Percentiles rank a stretch among this genome's conserved stretches.
These are phyloP conservation scores for Eristalis pertinax DNA, from an alignment of 2,888 invertebrate species.

Conservation along the genomic window DNA sequence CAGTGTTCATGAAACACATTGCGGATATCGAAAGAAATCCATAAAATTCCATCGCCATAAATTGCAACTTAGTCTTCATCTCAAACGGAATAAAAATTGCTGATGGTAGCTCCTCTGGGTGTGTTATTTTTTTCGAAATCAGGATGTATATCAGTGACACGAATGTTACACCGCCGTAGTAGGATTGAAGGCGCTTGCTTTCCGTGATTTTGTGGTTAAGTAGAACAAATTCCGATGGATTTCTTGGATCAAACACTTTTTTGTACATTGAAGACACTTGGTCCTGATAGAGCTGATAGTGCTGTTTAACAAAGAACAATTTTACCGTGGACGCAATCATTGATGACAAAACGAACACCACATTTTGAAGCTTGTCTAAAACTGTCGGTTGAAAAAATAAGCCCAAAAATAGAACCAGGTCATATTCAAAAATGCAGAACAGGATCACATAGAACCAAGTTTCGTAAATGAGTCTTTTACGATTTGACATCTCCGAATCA, in stretches of 20 bases:
- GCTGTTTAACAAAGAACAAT: neutral
- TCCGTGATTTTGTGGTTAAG: neutral
- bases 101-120: neutral
- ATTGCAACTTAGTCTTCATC: neutral
- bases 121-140: neutral
- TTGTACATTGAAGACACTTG: neutral
- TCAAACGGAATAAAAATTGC: neutral
- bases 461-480: neutral
- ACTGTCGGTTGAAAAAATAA: neutral
- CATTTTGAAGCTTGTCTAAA: neutral
- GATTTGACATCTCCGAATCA: neutral
- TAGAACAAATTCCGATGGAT: neutral
- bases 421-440: neutral
- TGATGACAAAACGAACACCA: neutral
- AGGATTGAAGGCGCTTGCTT: neutral
- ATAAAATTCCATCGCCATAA: neutral
- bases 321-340: neutral
- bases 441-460: neutral
- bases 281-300: neutral
- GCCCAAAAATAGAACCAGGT: neutral
- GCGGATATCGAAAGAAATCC: neutral
- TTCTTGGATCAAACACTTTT: neutral
- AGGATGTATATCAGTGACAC: neutral
- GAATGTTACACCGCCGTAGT: neutral
- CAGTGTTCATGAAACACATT: neutral